Conservation (phyloP, 2,888 invertebrate species). For the Acanthosepion pharaonis region DNA sequence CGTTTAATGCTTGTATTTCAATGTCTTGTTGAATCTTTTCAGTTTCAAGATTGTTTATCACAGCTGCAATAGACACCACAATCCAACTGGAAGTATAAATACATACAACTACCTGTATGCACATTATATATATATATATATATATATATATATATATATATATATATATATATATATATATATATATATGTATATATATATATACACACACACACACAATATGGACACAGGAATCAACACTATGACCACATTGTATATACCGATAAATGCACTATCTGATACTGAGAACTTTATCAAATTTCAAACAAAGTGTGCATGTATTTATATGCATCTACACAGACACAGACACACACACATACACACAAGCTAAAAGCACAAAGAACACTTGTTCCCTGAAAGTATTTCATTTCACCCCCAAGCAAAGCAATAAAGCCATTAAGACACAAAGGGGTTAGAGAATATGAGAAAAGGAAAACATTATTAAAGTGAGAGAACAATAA, state of each 20-base stretch:
- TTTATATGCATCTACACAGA: background rate
- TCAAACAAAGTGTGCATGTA: background rate
- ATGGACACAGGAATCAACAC: background rate
- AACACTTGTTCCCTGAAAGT: no score
- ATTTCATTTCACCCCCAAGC: no score
- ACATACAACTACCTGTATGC: conserved; percentile 1
- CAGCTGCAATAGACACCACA: conserved; percentile 56
- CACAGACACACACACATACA: background rate
- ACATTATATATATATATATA: background rate
- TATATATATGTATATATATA: background rate
- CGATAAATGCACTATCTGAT: no score
- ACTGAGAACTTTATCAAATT: no score
- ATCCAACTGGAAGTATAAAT: conserved; percentile 41
- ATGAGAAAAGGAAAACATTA: no score
- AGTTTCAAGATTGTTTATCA: conserved; percentile 72
- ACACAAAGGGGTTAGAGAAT: no score
- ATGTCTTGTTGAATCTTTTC: conserved; percentile 68
- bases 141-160: background rate
- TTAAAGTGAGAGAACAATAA: no score
- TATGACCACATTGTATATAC: no score
- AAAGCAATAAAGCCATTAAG: no score
- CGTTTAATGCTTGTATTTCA: conserved; percentile 63
- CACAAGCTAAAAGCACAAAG: background rate
- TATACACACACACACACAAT: background rate
- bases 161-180: conserved; percentile 34